A percentile compares a stretch with the other conserved stretches of the same genome.
Evolutionary conservation across 2,888 invertebrate species (phyloP).

Genomic region (Agrilus cyanescens): DNA sequence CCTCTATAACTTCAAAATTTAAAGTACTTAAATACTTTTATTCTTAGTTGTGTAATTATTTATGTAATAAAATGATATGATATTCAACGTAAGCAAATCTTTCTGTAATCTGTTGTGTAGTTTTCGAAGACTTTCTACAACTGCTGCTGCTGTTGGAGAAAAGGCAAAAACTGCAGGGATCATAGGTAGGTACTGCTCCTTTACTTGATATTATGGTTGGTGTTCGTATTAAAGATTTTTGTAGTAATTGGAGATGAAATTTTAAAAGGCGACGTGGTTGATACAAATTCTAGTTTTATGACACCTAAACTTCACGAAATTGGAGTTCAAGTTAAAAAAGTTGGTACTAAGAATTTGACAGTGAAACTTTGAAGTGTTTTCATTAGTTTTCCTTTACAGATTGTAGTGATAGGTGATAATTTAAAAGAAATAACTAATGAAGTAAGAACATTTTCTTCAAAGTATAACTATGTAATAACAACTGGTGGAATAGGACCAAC

Average conservation of each 20-base stretch:
- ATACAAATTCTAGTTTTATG: conserved; percentile 56
- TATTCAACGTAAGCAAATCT: too few relatives aligned
- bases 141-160: conserved; percentile 1
- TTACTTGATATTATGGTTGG: conserved; percentile 4
- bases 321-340: conserved; percentile 50
- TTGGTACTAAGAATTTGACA: conserved; percentile 17
- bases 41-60: too few relatives aligned
- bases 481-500: conserved; percentile 70
- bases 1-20: too few relatives aligned
- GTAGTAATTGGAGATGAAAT: conserved; percentile 68
- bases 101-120: not conserved
- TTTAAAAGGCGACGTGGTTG: conserved; percentile 55
- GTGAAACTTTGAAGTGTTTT: conserved; percentile 5
- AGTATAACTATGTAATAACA: conserved; percentile 56
- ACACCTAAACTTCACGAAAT: conserved; percentile 46
- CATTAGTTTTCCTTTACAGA: conserved; percentile 31
- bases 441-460: conserved; percentile 45
- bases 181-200: conserved; percentile 16
- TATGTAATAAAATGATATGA: too few relatives aligned
- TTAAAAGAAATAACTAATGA: conserved; percentile 51
- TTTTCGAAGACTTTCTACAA: conserved; percentile 2
- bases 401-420: conserved; percentile 56
- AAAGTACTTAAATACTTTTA: too few relatives aligned
- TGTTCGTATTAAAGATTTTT: conserved; percentile 12
- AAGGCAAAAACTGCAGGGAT: conserved; percentile 22